Conservation (phyloP, 2,797 vertebrate genomes). For the Trachops cirrhosus region DNA sequence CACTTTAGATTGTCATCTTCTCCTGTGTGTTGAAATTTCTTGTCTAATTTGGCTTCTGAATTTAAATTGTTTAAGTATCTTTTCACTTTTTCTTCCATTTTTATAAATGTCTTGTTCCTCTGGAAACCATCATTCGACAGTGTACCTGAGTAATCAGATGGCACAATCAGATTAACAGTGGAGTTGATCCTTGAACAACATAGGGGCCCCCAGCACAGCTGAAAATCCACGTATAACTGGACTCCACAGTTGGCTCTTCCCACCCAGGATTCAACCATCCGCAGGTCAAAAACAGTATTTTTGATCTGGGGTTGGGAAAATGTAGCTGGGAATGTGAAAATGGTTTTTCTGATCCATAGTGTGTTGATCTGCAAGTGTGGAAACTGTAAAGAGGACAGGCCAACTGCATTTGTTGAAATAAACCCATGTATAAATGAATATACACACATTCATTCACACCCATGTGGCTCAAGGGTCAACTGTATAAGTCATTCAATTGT, state of each 20-base stretch:
- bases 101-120: constrained; percentile 1
- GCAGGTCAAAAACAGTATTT: not conserved
- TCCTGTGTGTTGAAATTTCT: not conserved
- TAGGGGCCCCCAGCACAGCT: too few relatives aligned
- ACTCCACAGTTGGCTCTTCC: not conserved
- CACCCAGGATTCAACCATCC: not conserved
- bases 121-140: constrained; percentile 2
- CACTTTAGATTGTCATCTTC: not conserved
- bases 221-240: not conserved
- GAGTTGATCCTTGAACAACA: not conserved
- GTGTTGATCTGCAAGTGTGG: not conserved
- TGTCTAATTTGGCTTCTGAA: not conserved
- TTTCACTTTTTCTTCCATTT: constrained; percentile 29
- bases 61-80: constrained; percentile 19
- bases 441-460: not conserved
- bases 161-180: not conserved
- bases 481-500: not conserved
- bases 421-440: not conserved
- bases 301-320: not conserved
- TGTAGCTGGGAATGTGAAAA: not conserved
- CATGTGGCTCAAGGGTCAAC: not conserved
- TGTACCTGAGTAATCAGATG: constrained; percentile 23
- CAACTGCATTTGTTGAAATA: not conserved
- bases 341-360: not conserved
- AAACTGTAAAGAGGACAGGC: not conserved